Evolutionary conservation across 2,113 vertebrate species (phyloP), one percentile per base, ranked within the genome.

Genomic region (Caranx melampygus): DNA sequence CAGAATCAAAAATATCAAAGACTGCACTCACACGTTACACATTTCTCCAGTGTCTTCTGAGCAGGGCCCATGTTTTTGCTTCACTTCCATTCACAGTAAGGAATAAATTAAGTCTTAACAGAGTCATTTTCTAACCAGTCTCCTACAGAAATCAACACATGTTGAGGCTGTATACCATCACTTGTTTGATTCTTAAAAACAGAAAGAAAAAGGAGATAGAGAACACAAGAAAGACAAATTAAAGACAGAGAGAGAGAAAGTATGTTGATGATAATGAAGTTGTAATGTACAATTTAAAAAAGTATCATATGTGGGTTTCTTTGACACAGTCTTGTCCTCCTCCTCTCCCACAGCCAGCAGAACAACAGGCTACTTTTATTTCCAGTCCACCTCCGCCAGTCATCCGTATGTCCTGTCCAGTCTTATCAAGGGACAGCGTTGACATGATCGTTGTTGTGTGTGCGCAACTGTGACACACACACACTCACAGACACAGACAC

Each of bases 391-490:
- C 72, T 78, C 21, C 64, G 64, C 81, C 72, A 75, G 44, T 86
- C 79, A 84, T 69, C 85, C 66, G 55, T 70, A 72, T 40, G 65
- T 66, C 52, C 80, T 81, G 70, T 87, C 80, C 42, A 66, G 52
- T 83, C 69, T 66, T 69, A 81, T 88, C 75, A 63, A 35, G 59
- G 65, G 45, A 64, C 31, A 7, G 16, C 33, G 55, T 40, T 82
- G 82, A 91, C 75, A 75, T 51, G 76, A 77, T 81, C 70, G 81
- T 51, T 12, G 37, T 63, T 68, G 60, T 42, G 76, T 67, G 59
- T 40, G 61, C 37, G 44, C 40, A 9, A 14, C 59, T 31, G 42
- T 26, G 37, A 72, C 45, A 72, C 54, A 44, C 21, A 72, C 54
- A 42, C 26, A 26, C n/a, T n/a, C n/a, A n/a, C n/a, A n/a, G n/a